Base-by-base conservation (phyloP, 2,113 vertebrate genomes). In the Brachyistius frenatus region DNA sequence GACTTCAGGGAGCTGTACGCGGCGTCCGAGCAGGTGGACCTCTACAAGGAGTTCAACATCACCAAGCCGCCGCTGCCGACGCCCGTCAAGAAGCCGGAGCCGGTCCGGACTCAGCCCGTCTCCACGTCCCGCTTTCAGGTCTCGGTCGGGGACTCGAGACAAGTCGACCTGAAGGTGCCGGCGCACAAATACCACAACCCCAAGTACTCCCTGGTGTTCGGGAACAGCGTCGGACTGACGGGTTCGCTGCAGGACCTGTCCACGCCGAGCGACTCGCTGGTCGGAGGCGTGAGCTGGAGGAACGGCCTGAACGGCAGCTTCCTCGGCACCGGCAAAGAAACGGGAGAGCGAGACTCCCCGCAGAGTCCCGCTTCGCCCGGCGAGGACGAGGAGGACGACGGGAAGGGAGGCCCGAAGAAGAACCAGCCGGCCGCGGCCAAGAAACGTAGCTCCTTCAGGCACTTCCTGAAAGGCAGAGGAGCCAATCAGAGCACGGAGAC, bases 1-100 rank as follows among this genome's bases (percentile, higher is more conserved):
- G 97, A 98, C 91, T 99, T 99, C 90, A 92, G 98, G n/a, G 97
- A 99, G 86, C 94, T 99, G 16, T 99, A 99, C 0, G 97, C 97
- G 23, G 94, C 94, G 86, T 99, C 97, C 0, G 96, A 98, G 50
- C 94, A 96, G 71, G 96, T 99, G 61, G 95, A 96, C 91, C 93
- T 99, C 4, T 94, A 95, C 86, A 92, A 76, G 50, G 95, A 97
- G 76, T 95, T 98, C 95, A 92, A 86, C 90, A 72, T 95, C 76
- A 92, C 81, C 58, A 92, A 90, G 15, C 92, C 93, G 0, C 83
- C 93, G 0, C 85, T 93, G 35, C 78, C 91, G 0, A 68, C 67
- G 2, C 92, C 93, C 13, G 63, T 65, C 68, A 75, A 5, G 79
- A 92, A 89, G 83, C 84, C 89, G 1, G 85, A 69, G 86, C 84